Evolutionary conservation across 2,888 invertebrate species (phyloP).

Genomic region (Stramonita haemastoma): DNA sequence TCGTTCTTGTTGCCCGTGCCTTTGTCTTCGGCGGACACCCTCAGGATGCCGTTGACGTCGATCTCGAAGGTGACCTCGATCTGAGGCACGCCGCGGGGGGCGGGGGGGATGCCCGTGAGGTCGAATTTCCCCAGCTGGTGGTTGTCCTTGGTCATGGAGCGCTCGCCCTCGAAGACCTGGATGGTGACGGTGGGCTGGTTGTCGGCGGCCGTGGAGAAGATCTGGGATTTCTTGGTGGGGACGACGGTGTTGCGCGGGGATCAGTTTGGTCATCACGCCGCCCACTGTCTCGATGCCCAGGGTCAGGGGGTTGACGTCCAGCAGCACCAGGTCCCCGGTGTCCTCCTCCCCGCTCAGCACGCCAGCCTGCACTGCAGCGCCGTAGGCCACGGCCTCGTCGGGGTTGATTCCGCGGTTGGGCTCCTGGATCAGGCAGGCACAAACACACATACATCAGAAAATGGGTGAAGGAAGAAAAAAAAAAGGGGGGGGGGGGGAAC

Average conservation of each 20-base stretch:
- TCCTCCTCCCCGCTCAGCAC: conserved; percentile 98
- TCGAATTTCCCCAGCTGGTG: conserved; percentile 99
- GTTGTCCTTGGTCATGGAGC: conserved; percentile 99
- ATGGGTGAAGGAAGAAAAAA: too few species aligned
- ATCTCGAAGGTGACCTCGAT: conserved; percentile 80
- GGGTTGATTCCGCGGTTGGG: conserved; percentile 98
- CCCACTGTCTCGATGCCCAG: conserved; percentile 99
- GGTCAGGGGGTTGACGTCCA: conserved; percentile 98
- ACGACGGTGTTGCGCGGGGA: conserved; percentile 98
- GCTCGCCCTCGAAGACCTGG: conserved; percentile 96
- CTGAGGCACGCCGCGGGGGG: conserved; percentile 79
- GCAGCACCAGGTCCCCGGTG: conserved; percentile 93
- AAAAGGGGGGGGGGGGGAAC: too few species aligned
- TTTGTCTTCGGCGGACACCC: conserved; percentile 96
- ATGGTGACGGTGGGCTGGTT: conserved; percentile 99
- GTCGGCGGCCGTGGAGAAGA: conserved; percentile 99
- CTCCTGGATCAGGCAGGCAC: conserved; percentile 82
- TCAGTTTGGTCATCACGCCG: conserved; percentile 99
- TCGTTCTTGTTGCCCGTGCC: conserved; percentile 99
- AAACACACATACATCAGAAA: background rate
- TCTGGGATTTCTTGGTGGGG: conserved; percentile 99
- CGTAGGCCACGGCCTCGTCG: conserved; percentile 99
- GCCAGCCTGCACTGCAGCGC: conserved; percentile 98
- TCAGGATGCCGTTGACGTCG: conserved; percentile 79
- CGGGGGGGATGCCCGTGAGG: conserved; percentile 95